Evolutionary conservation across 2,888 invertebrate species (phyloP).

Genomic region (Drosophila helvetica): DNA sequence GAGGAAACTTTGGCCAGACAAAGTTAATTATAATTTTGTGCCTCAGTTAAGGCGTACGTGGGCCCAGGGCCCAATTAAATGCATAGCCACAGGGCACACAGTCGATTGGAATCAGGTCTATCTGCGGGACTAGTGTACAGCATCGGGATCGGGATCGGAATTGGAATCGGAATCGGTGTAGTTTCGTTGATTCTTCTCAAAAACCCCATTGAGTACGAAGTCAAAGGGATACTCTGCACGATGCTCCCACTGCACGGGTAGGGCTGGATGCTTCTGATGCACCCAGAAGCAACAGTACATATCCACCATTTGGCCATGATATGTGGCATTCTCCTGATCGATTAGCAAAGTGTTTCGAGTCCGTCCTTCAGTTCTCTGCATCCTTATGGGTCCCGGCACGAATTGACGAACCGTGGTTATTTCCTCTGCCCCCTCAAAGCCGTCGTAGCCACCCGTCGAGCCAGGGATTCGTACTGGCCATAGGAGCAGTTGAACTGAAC

Average conservation of each 20-base stretch:
- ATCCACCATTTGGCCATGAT: constrained; percentile 6
- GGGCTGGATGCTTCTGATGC: constrained; percentile 37
- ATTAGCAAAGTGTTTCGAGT: constrained; percentile 31
- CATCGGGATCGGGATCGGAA: not conserved
- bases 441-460: not conserved
- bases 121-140: not conserved
- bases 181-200: constrained; percentile 39
- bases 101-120: not conserved
- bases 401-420: constrained; percentile 26
- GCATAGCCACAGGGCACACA: constrained; percentile 36
- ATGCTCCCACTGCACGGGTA: constrained; percentile 33
- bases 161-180: not conserved
- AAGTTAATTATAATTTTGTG: constrained; percentile 76
- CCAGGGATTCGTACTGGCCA: not conserved
- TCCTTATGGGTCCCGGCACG: not conserved
- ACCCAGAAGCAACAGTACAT: constrained; percentile 64
- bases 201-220: constrained; percentile 41
- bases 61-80: constrained; percentile 55
- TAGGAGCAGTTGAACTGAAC: not conserved
- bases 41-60: constrained; percentile 48
- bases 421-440: constrained; percentile 34
- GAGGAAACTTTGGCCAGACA: constrained; percentile 56
- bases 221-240: constrained; percentile 38
- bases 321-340: not conserved
- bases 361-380: constrained; percentile 26